Evolutionary conservation across 2,888 invertebrate species (phyloP), one percentile per base, ranked within the genome.

Genomic region (Athetis lepigone): DNA sequence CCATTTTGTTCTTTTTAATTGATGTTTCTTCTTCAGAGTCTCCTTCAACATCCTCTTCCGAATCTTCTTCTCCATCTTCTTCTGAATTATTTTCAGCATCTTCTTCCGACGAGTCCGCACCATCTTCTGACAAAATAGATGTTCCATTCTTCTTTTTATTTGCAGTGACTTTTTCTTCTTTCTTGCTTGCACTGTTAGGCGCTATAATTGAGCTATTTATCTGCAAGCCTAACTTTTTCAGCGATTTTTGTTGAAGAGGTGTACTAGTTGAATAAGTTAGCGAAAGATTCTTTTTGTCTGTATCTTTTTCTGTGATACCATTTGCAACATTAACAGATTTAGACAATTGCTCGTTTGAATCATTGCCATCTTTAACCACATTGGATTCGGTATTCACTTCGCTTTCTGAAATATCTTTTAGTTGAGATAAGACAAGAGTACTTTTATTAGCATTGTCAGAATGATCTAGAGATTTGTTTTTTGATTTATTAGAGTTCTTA

Each of bases 241-340:
- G 52, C 13, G 81, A 64, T 75, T 91, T 92, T 61, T 92, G 87
- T 71, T 91, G 92, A 29, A 93, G 80, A 49, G 94, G 93, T 18
- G 94, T 94, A 74, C 92, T 92, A 54, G 92, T 92, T n/a, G 81
- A 87, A 78, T 89, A 91, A 58, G 85, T 87, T 11, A 82, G 61
- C 4, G 87, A 88, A 1, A 83, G 29, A 52, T 87, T 90, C 64
- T 85, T 88, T 52, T 87, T 88, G 29, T 84, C 82, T 13, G 29
- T 57, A 33, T 70, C 71, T 60, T 85, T 85, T 54, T 82, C 82
- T 77, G 85, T 85, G 18, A 73, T 70, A 29, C 67, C 37, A 69
- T 85, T 81, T 54, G 83, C 73, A 42, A 79, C 62, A 70, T 83
- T 81, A 33, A 80, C 55, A 39, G 90, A 88, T 68, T 90, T 88